Conservation (phyloP, 2,113 vertebrate genomes). For the Noctilio leporinus region DNA sequence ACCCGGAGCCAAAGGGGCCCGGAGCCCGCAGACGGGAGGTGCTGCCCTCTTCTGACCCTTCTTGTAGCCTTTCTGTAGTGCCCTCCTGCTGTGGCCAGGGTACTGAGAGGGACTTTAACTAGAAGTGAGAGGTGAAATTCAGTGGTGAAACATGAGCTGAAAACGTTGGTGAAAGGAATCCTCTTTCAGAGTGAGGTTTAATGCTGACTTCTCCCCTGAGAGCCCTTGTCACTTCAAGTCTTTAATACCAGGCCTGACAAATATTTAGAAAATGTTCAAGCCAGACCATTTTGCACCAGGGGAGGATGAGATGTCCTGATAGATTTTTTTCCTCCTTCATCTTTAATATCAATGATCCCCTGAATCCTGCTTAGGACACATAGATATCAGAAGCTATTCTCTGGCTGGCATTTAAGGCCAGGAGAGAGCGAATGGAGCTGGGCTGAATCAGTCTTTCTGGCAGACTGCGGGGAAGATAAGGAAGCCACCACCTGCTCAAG, state of each 20-base stretch:
- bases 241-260: constrained; percentile 37
- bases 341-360: constrained; percentile 22
- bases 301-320: constrained; percentile 42
- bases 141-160: background rate
- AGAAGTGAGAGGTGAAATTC: background rate
- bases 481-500: background rate
- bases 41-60: background rate
- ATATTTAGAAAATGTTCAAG: constrained; percentile 59
- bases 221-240: constrained; percentile 39
- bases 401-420: background rate
- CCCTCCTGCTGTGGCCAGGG: background rate
- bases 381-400: background rate
- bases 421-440: background rate
- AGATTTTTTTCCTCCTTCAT: constrained; percentile 29
- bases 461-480: background rate
- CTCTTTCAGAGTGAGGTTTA: constrained; percentile 4
- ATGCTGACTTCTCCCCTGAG: constrained; percentile 1
- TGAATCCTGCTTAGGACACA: constrained; percentile 19
- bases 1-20: background rate
- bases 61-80: background rate
- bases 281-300: constrained; percentile 25
- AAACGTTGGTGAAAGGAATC: constrained; percentile 5
- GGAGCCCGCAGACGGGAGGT: no score
- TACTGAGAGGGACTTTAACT: background rate
- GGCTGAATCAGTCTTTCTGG: background rate